These are phyloP conservation scores for Acholoe squamosa DNA, from an alignment of 2,888 invertebrate genomes.

Conservation along the genomic window DNA sequence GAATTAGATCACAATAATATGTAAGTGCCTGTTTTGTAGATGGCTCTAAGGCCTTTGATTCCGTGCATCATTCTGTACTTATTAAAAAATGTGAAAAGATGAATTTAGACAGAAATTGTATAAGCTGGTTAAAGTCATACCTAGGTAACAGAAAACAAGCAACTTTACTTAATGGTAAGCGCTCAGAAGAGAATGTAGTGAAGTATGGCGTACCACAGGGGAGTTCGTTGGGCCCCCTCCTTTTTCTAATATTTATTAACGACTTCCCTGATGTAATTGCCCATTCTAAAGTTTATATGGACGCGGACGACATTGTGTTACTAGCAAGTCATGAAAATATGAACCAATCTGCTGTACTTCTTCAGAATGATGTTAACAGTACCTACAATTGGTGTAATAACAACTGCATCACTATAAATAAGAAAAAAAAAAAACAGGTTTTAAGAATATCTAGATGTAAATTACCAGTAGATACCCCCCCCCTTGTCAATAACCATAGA, in stretches of 20 bases:
- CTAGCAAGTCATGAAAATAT: not conserved
- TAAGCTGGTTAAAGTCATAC: not conserved
- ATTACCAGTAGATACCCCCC: no score
- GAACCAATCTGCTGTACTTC: not conserved
- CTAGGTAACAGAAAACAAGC: not conserved
- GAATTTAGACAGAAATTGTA: not conserved
- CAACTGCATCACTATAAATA: not conserved
- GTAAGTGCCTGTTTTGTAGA: no score
- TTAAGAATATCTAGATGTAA: not conserved
- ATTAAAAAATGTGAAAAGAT: not conserved
- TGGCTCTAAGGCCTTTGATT: no score
- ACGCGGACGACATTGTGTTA: constrained; percentile 34
- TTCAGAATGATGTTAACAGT: not conserved
- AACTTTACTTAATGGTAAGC: not conserved
- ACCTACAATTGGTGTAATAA: not conserved
- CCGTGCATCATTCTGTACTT: no score
- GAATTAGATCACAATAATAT: no score
- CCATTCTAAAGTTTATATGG: not conserved
- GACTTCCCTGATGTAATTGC: not conserved
- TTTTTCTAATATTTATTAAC: not conserved
- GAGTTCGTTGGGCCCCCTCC: not conserved
- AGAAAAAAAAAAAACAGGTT: not conserved
- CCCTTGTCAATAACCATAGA: no score
- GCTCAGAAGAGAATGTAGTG: not conserved
- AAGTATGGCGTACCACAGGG: constrained; percentile 9